These are phyloP conservation scores for Anthophora plumipes DNA, from an alignment of 2,888 invertebrate species.

Conservation along the genomic window DNA sequence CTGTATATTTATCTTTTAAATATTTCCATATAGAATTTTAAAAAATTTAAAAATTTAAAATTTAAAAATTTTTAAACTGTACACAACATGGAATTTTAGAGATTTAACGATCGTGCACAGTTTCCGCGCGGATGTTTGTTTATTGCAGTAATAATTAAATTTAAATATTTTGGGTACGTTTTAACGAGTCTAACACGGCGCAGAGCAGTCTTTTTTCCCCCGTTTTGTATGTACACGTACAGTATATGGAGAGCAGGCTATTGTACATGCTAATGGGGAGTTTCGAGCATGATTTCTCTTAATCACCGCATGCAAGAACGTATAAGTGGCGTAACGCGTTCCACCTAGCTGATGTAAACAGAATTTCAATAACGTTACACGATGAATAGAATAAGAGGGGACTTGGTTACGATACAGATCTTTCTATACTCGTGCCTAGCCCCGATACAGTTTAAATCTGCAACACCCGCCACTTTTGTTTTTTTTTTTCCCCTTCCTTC, in stretches of 20 bases:
- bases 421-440: background rate
- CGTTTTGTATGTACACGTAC: background rate
- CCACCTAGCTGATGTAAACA: constrained; percentile 48
- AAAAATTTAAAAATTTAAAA: no score
- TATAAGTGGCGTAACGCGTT: constrained; percentile 49
- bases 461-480: background rate
- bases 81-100: background rate
- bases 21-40: no score
- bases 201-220: constrained; percentile 10
- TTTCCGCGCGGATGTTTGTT: background rate
- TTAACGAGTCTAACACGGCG: background rate
- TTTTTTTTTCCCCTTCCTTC: background rate
- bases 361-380: constrained; percentile 47
- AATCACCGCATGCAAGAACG: constrained; percentile 34
- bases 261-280: constrained; percentile 21
- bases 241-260: constrained; percentile 3
- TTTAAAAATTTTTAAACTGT: no score
- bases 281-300: constrained; percentile 49
- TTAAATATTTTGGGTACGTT: background rate
- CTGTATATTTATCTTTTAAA: no score
- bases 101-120: background rate
- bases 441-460: background rate
- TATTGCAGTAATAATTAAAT: no score
- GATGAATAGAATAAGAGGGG: background rate
- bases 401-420: background rate